A percentile compares a stretch with the other conserved stretches of the same genome.
Evolutionary conservation across 1,140 invertebrate species (phyloP).

Genomic region (Zaprionus africanus): DNA sequence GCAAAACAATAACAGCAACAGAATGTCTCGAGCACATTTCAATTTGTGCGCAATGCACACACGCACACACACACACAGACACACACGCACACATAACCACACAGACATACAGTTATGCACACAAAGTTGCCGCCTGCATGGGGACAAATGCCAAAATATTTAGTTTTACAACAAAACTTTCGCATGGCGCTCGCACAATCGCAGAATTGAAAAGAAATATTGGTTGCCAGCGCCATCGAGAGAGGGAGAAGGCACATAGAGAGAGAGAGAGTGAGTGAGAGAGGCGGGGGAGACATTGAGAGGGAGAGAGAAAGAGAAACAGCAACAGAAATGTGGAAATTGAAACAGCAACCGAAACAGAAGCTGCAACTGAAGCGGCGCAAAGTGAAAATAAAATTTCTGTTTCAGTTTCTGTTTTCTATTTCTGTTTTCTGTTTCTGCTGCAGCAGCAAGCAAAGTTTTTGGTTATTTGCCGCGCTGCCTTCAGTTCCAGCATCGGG

Average conservation of each 20-base stretch:
- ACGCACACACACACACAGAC: slow-evolving; percentile 3
- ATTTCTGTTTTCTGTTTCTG: background rate
- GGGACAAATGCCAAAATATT: slow-evolving; percentile 80
- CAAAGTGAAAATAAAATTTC: slow-evolving; percentile 55
- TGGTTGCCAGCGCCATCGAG: slow-evolving; percentile 44
- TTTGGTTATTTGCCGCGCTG: slow-evolving; percentile 44
- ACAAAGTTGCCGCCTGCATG: slow-evolving; percentile 62
- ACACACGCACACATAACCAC: slow-evolving; percentile 20
- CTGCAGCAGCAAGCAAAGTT: background rate
- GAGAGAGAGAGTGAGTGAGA: too few species aligned
- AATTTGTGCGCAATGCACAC: slow-evolving; percentile 59
- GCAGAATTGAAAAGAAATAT: slow-evolving; percentile 78
- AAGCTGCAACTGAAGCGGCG: slow-evolving; percentile 9
- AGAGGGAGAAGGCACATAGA: background rate
- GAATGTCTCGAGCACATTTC: slow-evolving; percentile 80
- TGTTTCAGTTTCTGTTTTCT: background rate
- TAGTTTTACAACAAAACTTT: slow-evolving; percentile 74
- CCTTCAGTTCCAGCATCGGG: slow-evolving; percentile 23
- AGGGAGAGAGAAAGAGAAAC: slow-evolving; percentile 10
- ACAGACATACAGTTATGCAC: slow-evolving; percentile 6
- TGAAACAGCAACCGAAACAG: slow-evolving; percentile 26
- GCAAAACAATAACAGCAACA: slow-evolving; percentile 70
- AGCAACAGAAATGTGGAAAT: slow-evolving; percentile 17
- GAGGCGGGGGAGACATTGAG: background rate
- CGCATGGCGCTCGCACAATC: slow-evolving; percentile 30